These are phyloP conservation scores for Anthonomus grandis DNA, from an alignment of 1,140 invertebrate species.

Conservation along the genomic window DNA sequence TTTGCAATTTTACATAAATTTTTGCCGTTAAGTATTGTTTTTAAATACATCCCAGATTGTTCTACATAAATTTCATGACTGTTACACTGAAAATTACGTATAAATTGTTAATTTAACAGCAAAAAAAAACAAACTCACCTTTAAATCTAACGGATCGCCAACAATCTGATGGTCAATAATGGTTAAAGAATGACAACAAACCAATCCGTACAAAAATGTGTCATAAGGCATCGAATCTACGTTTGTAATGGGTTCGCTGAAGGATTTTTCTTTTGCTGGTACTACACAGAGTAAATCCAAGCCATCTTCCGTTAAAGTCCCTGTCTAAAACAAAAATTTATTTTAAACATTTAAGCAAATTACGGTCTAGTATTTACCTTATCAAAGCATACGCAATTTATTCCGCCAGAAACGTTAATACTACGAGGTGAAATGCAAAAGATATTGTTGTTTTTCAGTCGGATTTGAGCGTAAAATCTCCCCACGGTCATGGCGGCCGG, in stretches of 20 bases:
- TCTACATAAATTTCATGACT: too few relatives aligned
- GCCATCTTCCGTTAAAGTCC: conserved; percentile 87
- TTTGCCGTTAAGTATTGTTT: too few relatives aligned
- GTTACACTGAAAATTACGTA: too few relatives aligned
- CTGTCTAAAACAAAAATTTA: conserved; percentile 67
- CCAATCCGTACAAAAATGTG: conserved; percentile 70
- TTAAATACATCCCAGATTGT: too few relatives aligned
- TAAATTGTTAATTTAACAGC: conserved; percentile 63
- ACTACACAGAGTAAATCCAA: conserved; percentile 83
- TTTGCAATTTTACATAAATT: too few relatives aligned
- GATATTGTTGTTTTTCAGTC: conserved; percentile 77
- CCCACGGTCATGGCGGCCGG: conserved; percentile 95
- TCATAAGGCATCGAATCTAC: conserved; percentile 55
- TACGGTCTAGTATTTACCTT: conserved; percentile 74
- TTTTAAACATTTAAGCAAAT: neutral
- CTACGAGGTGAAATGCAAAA: conserved; percentile 91
- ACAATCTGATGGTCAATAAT: conserved; percentile 76
- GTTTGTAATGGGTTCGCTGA: conserved; percentile 54
- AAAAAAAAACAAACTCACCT: conserved; percentile 62
- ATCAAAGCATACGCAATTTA: conserved; percentile 97
- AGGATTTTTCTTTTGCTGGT: conserved; percentile 57
- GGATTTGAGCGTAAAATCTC: conserved; percentile 82
- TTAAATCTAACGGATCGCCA: conserved; percentile 92
- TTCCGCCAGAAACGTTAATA: conserved; percentile 92
- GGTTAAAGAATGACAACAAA: conserved; percentile 86